phyloP scores from a whole-genome alignment of 2,113 vertebrate genomes.

The Procavia capensis region DNA sequence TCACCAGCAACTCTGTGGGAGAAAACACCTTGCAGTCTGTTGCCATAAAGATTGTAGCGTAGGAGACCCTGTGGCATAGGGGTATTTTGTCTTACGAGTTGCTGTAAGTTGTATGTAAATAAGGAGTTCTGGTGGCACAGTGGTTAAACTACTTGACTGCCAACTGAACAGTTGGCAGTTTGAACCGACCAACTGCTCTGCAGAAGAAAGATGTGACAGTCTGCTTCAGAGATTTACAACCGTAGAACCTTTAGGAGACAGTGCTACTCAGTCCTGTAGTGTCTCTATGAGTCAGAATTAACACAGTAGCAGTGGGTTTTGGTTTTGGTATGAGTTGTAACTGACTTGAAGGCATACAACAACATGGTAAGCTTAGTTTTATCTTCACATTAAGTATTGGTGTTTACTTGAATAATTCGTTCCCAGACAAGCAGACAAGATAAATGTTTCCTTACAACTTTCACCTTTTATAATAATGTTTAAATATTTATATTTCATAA shows the following conservation, averaged over 20 bases:
- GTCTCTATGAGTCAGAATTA: not conserved
- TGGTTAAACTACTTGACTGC: not conserved
- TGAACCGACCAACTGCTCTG: not conserved
- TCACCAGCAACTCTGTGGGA: not conserved
- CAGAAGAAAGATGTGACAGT: not conserved
- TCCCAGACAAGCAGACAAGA: slow-evolving; percentile 63
- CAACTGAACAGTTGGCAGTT: not conserved
- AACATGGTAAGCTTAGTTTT: not conserved
- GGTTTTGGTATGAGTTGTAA: not conserved
- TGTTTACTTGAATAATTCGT: not conserved
- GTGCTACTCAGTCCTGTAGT: not conserved
- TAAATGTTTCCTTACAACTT: slow-evolving; percentile 48
- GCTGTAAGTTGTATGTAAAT: not conserved
- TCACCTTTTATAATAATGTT: not conserved
- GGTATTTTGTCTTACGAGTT: no score
- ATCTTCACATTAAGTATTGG: not conserved
- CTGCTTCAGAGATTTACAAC: not conserved
- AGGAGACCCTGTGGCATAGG: no score
- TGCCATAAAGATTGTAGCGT: no score
- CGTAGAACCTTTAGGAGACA: not conserved
- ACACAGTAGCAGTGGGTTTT: no score
- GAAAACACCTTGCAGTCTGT: no score
- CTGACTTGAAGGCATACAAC: not conserved
- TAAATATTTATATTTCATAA: not conserved
- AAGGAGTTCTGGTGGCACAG: not conserved